Evolutionary conservation across 1,140 invertebrate genomes (phyloP).

Genomic region (Drosophila malerkotliana): DNA sequence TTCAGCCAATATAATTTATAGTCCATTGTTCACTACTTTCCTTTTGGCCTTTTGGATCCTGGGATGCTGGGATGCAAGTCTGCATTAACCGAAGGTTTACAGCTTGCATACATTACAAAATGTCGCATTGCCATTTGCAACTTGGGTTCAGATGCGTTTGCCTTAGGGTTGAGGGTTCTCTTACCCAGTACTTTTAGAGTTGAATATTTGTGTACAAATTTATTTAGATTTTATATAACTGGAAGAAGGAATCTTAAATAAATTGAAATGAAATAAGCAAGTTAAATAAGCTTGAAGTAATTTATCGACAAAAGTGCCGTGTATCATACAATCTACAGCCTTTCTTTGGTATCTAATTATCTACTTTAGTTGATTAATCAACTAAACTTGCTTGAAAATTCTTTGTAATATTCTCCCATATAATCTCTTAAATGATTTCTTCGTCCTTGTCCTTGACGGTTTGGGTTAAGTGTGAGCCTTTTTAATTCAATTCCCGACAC

Average conservation of each 20-base stretch:
- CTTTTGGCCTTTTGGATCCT: neutral
- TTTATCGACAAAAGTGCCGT: too few relatives aligned
- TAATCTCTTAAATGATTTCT: neutral
- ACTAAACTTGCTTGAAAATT: too few relatives aligned
- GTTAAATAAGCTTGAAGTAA: too few relatives aligned
- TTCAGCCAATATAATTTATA: slow-evolving; percentile 73
- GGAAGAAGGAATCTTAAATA: too few relatives aligned
- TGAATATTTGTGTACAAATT: too few relatives aligned
- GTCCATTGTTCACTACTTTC: slow-evolving; percentile 52
- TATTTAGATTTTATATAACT: too few relatives aligned
- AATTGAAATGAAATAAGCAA: too few relatives aligned
- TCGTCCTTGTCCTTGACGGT: neutral
- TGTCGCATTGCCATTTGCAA: neutral
- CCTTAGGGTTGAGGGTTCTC: neutral
- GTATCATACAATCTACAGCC: too few relatives aligned
- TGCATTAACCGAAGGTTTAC: slow-evolving; percentile 13
- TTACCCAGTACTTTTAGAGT: too few relatives aligned
- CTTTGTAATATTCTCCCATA: too few relatives aligned
- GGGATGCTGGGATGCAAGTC: slow-evolving; percentile 1
- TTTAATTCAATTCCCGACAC: slow-evolving; percentile 48
- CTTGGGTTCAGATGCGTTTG: neutral
- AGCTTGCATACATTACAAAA: slow-evolving; percentile 6
- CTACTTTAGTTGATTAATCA: too few relatives aligned
- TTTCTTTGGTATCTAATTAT: too few relatives aligned
- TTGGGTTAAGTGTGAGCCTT: slow-evolving; percentile 32